Base-by-base conservation (phyloP, 37 sponge, comb jelly and placozoan species). In the Bolinopsis microptera region DNA sequence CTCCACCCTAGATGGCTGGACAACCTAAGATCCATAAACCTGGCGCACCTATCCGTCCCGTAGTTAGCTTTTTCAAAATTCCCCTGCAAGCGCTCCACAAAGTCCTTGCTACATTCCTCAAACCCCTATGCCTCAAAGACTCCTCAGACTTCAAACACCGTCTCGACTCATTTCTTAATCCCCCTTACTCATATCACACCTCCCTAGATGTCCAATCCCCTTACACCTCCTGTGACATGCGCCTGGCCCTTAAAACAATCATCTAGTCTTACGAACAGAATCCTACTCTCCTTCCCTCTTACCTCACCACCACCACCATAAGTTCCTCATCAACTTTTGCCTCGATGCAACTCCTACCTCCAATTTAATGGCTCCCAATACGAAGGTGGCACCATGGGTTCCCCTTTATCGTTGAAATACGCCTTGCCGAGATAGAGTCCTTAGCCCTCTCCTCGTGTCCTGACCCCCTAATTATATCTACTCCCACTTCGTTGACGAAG, bases 331-430 rank as follows among this genome's bases (percentile, higher is more conserved):
- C 24, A 72, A 8, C 75, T 25, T 72, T 5, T 22, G 75, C 28
- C 75, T 72, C 28, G 75, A 72, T n/a, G n/a, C 26, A 72, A 72
- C 28, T 16, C 75, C 75, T 72, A 72, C 75, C 75, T 72, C 75
- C 25, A 16, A n/a, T n/a, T n/a, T n/a, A n/a, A n/a, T n/a, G n/a
- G n/a, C 68, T 67, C 68, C 68, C 68, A 67, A 67, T 22, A 13
- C 68, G 13, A 13, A 22, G 68, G 68, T 67, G 68, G 68, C 13
- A 67, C 21, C 68, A 22, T 21, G 18, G 13, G 18, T 21, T 21
- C 68, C 21, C 68, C 68, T 67, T 21, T 67, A 21, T n/a, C n/a
- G 76, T 27, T n/a, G 76, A 74, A n/a, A 74, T 74, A 8, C 28
- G 76, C 8, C 8, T n/a, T 26, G 76, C 76, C 13, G 68, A 74